Conservation (phyloP, 2,888 invertebrate genomes). For the Thelaira solivaga region DNA sequence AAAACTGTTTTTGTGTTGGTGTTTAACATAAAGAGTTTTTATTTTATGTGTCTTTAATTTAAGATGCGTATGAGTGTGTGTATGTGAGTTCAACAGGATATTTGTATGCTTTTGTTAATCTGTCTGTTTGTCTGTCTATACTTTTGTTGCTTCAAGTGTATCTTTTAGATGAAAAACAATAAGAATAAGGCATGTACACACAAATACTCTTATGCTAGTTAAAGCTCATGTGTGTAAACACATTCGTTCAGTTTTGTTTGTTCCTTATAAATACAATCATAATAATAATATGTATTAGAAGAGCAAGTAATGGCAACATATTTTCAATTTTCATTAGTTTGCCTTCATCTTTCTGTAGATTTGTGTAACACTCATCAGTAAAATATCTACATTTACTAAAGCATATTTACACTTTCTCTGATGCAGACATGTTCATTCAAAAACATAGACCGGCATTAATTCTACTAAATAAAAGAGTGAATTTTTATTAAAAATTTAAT, state of each 20-base stretch:
- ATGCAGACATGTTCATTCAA: background rate
- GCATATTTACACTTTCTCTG: background rate
- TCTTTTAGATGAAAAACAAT: slow-evolving; percentile 2
- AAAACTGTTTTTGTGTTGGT: slow-evolving; percentile 19
- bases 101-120: slow-evolving; percentile 12
- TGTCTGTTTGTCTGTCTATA: too few relatives aligned
- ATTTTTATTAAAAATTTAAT: too few relatives aligned
- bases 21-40: slow-evolving; percentile 33
- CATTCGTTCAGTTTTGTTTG: background rate
- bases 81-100: background rate
- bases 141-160: background rate
- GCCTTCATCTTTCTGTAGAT: background rate
- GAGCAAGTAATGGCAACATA: slow-evolving; percentile 43
- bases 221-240: background rate
- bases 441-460: background rate
- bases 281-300: too few relatives aligned
- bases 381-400: background rate
- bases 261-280: background rate
- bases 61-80: background rate
- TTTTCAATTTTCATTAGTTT: slow-evolving; percentile 49
- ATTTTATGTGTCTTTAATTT: background rate
- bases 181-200: background rate
- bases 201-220: background rate
- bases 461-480: background rate
- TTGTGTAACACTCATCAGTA: slow-evolving; percentile 5